Conservation (phyloP, 2,113 vertebrate genomes). For the Phodopus roborovskii region DNA sequence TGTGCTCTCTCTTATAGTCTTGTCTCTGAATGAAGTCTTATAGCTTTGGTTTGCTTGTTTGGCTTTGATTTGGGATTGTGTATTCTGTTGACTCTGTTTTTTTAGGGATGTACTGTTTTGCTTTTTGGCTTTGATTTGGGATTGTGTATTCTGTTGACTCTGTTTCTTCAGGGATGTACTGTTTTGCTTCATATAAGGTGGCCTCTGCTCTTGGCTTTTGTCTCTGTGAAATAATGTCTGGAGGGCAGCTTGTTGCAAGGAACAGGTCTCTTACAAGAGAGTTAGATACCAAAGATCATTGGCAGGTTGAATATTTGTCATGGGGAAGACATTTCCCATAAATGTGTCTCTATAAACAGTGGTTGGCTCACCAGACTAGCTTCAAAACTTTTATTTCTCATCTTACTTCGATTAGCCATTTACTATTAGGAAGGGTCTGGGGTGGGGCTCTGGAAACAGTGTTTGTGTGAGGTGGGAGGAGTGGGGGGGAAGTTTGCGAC, state of each 20-base stretch:
- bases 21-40: background rate
- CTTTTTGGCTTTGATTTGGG: no score
- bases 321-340: constrained; percentile 19
- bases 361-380: background rate
- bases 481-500: background rate
- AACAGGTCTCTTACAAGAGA: background rate
- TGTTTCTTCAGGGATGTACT: background rate
- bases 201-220: background rate
- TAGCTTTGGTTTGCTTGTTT: background rate
- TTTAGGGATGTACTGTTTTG: background rate
- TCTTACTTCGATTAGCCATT: constrained; percentile 49
- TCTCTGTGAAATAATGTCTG: background rate
- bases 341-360: background rate
- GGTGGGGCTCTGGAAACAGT: background rate
- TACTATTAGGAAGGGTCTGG: background rate
- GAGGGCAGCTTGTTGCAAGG: background rate
- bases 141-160: background rate
- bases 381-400: constrained; percentile 36
- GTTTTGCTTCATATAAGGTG: background rate
- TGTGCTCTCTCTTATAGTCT: background rate
- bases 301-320: constrained; percentile 57
- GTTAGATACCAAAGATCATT: background rate
- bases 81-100: background rate
- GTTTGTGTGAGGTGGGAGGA: background rate
- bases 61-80: background rate